phyloP scores from a whole-genome alignment of 2,797 vertebrate species.

The Neomorphus geoffroyi region DNA sequence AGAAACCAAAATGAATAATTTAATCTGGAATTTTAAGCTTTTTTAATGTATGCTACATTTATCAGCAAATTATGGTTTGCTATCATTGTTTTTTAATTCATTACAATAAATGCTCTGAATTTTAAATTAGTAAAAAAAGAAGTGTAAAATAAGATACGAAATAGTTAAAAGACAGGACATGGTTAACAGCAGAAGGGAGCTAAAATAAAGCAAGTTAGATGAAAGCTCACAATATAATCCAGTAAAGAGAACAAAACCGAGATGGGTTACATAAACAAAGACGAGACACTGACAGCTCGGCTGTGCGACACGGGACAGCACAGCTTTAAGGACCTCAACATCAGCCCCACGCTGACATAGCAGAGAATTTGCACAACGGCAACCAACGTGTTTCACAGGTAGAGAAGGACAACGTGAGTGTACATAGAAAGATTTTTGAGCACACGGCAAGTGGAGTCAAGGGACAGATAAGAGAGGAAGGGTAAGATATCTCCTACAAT shows the following conservation, averaged over 20 bases:
- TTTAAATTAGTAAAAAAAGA: not conserved
- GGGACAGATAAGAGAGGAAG: not conserved
- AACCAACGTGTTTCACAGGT: not conserved
- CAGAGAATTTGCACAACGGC: not conserved
- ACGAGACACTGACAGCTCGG: not conserved
- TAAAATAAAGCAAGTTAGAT: not conserved
- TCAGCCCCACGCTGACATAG: not conserved
- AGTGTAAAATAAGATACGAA: not conserved
- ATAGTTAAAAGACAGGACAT: not conserved
- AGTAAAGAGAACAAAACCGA: not conserved
- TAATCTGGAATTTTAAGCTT: not conserved
- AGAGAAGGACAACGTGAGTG: not conserved
- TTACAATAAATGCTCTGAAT: not conserved
- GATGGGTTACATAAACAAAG: not conserved
- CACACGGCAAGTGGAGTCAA: not conserved
- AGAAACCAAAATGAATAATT: not conserved
- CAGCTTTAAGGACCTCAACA: not conserved
- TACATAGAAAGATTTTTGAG: not conserved
- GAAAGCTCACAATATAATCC: not conserved
- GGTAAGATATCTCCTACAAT: not conserved
- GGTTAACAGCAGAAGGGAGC: not conserved
- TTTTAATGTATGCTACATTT: not conserved
- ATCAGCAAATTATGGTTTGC: not conserved
- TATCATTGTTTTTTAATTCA: not conserved
- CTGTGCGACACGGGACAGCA: not conserved